Evolutionary conservation across 2,797 vertebrate species (phyloP).

Genomic region (Macroramphosus scolopax): DNA sequence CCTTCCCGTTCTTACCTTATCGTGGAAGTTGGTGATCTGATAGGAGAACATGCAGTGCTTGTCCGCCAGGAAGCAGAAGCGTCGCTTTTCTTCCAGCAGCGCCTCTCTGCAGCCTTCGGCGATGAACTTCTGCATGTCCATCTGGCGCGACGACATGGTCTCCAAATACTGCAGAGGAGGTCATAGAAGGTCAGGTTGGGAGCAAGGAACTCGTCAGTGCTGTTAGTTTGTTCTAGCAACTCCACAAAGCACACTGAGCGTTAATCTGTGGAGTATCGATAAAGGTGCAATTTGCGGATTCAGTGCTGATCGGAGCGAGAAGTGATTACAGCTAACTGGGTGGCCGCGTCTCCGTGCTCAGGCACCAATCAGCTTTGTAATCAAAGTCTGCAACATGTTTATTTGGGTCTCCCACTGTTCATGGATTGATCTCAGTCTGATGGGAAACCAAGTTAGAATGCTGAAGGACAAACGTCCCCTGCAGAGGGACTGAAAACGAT

Average conservation of each 20-base stretch:
- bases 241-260: not conserved
- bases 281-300: conserved; percentile 7
- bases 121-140: conserved; percentile 94
- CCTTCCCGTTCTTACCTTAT: conserved; percentile 76
- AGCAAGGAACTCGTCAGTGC: no score
- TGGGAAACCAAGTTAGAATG: conserved; percentile 18
- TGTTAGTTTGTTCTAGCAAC: no score
- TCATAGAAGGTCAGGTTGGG: conserved; percentile 17
- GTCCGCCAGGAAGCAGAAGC: conserved; percentile 97
- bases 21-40: conserved; percentile 83
- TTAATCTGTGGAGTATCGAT: conserved; percentile 7
- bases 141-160: conserved; percentile 88
- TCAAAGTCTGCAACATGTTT: conserved; percentile 12
- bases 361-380: conserved; percentile 14
- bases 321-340: not conserved
- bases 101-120: conserved; percentile 94
- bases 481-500: conserved; percentile 2
- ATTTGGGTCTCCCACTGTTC: conserved; percentile 10
- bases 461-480: conserved; percentile 14
- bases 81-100: conserved; percentile 92
- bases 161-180: conserved; percentile 82
- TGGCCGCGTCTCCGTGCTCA: conserved; percentile 1
- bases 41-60: conserved; percentile 92
- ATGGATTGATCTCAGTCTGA: conserved; percentile 10
- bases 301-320: conserved; percentile 5